Evolutionary conservation across 1,140 invertebrate species (phyloP), one percentile per base, ranked within the genome.

Genomic region (Andricus grossulariae): DNA sequence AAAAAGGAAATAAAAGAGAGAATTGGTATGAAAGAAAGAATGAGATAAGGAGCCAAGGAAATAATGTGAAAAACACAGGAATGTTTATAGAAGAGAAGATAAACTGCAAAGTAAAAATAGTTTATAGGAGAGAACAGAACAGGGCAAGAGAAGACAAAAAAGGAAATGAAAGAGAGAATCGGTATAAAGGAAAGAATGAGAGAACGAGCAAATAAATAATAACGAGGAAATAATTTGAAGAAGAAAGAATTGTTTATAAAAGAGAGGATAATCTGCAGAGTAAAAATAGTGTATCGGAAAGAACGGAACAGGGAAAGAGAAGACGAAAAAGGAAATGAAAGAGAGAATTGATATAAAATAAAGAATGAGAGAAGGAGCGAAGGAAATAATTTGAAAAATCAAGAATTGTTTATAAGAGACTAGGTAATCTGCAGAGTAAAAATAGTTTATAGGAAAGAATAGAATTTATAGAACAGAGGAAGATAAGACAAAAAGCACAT

Each of bases 221-320:
- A 3, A 32, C 25, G 25, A 32, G 50, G 16, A 49, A 72, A 72
- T 19, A 49, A 72, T 18, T 16, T 7, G 25, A 25, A 54, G n/a
- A 54, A 73, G 16, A 78, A 12, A 66, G 55, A 52, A 55, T n/a
- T 32, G 39, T 45, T 50, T 71, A 50, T 18, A 72, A 49, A 71
- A 76, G 25, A 55, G 66, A 25, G 55, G 18, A 19, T 16, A n/a
- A 15, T 54, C 6, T 51, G 18, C 39, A 74, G n/a, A 54, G 1
- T 60, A 50, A 77, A 11, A 66, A 73, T 5, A 60, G 25, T 71
- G n/a, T 13, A 51, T 50, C 11, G 50, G 77, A 32, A 50, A 72
- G 50, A 54, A 78, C 11, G 70, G 39, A 75, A 50, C 72, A 71
- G 80, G 60, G n/a, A 66, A 75, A 55, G 52, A 50, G 13, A 76